Percentiles rank a stretch among this genome's conserved stretches.
These are phyloP conservation scores for Scaptomyza graminum DNA, from an alignment of 1,140 invertebrate species.

Conservation along the genomic window DNA sequence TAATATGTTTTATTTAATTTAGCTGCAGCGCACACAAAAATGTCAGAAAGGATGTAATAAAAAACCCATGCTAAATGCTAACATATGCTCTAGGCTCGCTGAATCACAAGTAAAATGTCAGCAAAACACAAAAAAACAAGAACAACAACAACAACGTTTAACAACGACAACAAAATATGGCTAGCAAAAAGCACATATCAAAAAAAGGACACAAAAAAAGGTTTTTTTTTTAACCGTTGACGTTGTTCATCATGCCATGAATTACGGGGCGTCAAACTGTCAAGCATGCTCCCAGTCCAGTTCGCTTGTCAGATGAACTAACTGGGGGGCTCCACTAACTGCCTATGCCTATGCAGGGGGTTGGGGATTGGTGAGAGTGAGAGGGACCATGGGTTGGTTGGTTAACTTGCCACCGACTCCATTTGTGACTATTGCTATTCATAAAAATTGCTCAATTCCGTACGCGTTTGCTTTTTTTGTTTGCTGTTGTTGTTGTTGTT, in stretches of 20 bases:
- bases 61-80: slow-evolving; percentile 54
- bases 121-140: no score
- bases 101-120: slow-evolving; percentile 63
- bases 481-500: slow-evolving; percentile 50
- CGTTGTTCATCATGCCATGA: slow-evolving; percentile 78
- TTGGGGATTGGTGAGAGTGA: no score
- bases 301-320: slow-evolving; percentile 69
- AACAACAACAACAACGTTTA: not conserved
- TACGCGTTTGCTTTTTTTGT: slow-evolving; percentile 72
- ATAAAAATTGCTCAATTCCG: slow-evolving; percentile 77
- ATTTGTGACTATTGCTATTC: slow-evolving; percentile 71
- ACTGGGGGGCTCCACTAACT: slow-evolving; percentile 34
- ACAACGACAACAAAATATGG: slow-evolving; percentile 28
- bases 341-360: slow-evolving; percentile 13
- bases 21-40: slow-evolving; percentile 12
- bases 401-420: slow-evolving; percentile 35
- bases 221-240: slow-evolving; percentile 51
- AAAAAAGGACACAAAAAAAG: slow-evolving; percentile 43
- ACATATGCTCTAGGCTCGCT: slow-evolving; percentile 43
- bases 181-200: not conserved
- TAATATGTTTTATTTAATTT: slow-evolving; percentile 48
- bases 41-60: not conserved
- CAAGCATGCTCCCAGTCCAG: slow-evolving; percentile 49
- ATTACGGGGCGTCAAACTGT: slow-evolving; percentile 78
- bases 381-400: not conserved